Evolutionary conservation across 2,113 vertebrate species (phyloP).

Genomic region (Engraulis encrasicolus): DNA sequence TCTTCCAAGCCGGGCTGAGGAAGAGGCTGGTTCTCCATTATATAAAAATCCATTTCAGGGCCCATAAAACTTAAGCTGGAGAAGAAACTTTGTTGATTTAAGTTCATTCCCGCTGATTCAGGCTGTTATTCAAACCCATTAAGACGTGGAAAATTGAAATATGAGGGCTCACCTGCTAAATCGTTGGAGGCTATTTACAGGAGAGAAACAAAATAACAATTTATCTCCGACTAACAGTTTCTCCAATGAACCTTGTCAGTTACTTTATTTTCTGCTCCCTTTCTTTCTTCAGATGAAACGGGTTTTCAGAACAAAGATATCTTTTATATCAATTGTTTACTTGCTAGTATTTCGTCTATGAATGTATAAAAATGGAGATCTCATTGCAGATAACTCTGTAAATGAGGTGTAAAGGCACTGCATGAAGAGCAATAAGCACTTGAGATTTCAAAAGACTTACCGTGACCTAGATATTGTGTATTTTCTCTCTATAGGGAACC

Average conservation of each 20-base stretch:
- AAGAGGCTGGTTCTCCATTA: constrained; percentile 67
- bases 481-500: background rate
- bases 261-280: background rate
- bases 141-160: constrained; percentile 1
- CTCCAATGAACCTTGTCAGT: background rate
- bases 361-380: background rate
- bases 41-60: constrained; percentile 35
- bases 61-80: constrained; percentile 13
- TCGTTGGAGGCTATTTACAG: background rate
- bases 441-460: background rate
- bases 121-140: background rate
- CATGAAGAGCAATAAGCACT: background rate
- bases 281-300: background rate
- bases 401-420: background rate
- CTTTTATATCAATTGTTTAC: background rate
- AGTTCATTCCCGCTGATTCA: constrained; percentile 28
- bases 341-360: background rate
- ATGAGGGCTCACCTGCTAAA: background rate
- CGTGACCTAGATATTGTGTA: background rate
- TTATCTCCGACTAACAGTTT: background rate
- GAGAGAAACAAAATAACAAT: background rate
- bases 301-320: background rate
- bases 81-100: background rate
- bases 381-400: background rate
- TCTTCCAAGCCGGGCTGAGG: constrained; percentile 59